Conservation (phyloP, 2,113 vertebrate species). For the Natator depressus region DNA sequence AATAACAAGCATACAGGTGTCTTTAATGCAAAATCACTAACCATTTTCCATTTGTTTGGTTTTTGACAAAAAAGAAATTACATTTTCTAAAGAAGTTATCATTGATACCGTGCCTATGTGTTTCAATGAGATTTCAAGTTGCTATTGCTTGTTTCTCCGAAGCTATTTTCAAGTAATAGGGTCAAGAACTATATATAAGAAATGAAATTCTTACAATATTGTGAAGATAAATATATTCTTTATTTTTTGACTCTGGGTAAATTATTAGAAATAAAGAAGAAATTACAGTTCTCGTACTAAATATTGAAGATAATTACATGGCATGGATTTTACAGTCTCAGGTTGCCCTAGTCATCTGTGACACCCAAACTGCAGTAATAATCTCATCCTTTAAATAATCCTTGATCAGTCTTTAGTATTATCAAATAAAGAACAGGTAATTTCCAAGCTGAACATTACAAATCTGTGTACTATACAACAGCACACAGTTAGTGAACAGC, state of each 20-base stretch:
- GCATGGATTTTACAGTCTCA: rapidly evolving
- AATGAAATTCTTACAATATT: neutral
- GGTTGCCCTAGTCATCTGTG: neutral
- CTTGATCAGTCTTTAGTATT: neutral
- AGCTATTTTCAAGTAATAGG: neutral
- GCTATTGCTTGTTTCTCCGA: neutral
- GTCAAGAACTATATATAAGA: rapidly evolving
- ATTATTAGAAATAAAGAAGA: neutral
- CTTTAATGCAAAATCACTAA: neutral
- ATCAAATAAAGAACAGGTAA: neutral
- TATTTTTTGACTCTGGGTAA: neutral
- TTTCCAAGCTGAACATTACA: neutral
- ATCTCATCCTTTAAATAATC: neutral
- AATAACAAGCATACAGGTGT: neutral
- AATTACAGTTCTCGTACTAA: neutral
- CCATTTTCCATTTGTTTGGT: neutral
- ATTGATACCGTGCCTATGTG: neutral
- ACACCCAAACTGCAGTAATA: neutral
- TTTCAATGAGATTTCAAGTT: neutral
- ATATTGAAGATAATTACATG: neutral
- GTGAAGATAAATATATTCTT: neutral
- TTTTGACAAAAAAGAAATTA: neutral
- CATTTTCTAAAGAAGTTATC: neutral
- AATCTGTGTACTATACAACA: neutral
- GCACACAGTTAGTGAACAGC: neutral